Evolutionary conservation across 2,888 invertebrate genomes (phyloP).

Genomic region (Mythimna ferrago): DNA sequence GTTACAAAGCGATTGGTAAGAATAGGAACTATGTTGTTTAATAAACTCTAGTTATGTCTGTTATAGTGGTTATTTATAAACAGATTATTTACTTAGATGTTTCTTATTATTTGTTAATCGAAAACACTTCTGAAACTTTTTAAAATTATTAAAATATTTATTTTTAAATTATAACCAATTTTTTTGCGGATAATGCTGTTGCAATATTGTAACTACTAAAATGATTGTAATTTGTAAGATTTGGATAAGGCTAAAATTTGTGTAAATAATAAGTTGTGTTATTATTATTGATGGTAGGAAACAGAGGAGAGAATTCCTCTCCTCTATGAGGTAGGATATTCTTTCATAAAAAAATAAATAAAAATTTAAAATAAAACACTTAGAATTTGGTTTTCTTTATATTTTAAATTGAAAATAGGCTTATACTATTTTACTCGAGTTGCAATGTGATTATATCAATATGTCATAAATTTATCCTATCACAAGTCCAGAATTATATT

Average conservation of each 20-base stretch:
- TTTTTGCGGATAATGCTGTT: too few relatives aligned
- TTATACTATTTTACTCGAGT: conserved; percentile 84
- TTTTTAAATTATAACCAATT: not conserved
- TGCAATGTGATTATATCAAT: conserved; percentile 83
- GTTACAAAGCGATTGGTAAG: conserved; percentile 71
- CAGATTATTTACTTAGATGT: too few relatives aligned
- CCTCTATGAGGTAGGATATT: not conserved
- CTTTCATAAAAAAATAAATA: not conserved
- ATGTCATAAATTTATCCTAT: conserved; percentile 69
- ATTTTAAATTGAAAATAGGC: conserved; percentile 89
- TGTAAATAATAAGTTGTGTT: not conserved
- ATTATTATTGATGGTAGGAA: too few relatives aligned
- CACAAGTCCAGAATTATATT: conserved; percentile 62
- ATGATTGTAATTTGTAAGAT: too few relatives aligned
- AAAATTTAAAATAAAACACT: conserved; percentile 69
- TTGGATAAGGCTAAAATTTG: too few relatives aligned
- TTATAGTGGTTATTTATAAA: not conserved
- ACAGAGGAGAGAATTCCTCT: too few relatives aligned
- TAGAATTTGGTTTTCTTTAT: conserved; percentile 75
- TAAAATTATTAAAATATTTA: too few relatives aligned
- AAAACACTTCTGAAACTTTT: too few relatives aligned
- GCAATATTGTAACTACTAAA: too few relatives aligned
- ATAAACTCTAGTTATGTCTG: not conserved
- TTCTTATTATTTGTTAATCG: too few relatives aligned
- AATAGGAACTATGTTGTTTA: conserved; percentile 75